A percentile compares a stretch with the other conserved stretches of the same genome.
phyloP scores from a whole-genome alignment of 2,797 vertebrate species.

The Luscinia luscinia region DNA sequence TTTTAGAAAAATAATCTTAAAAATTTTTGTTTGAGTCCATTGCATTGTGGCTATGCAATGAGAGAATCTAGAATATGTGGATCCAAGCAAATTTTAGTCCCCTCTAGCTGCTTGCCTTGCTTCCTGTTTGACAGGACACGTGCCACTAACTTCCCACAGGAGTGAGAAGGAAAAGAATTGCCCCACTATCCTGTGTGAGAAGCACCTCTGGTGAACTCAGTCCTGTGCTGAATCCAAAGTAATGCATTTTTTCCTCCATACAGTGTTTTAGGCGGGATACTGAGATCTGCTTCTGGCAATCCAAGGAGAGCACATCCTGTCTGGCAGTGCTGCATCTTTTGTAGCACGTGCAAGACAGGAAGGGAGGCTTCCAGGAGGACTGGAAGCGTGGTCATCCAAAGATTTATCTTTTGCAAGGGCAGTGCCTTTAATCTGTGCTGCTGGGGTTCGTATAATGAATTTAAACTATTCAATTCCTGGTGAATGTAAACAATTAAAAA shows the following conservation, averaged over 20 bases:
- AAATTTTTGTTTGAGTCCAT: not conserved
- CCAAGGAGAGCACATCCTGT: not conserved
- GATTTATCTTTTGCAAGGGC: not conserved
- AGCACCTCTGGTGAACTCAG: not conserved
- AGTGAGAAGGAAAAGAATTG: not conserved
- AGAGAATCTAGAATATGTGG: not conserved
- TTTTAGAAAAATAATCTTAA: not conserved
- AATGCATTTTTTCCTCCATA: not conserved
- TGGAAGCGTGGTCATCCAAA: not conserved
- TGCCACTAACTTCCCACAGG: not conserved
- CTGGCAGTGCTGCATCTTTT: not conserved
- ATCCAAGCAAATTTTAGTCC: not conserved
- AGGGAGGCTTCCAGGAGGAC: not conserved
- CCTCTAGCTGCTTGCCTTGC: not conserved
- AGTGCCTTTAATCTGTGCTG: not conserved
- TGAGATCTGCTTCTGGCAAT: not conserved
- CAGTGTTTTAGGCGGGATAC: accelerated
- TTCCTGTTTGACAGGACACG: not conserved
- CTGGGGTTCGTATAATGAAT: not conserved
- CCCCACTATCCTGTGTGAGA: not conserved
- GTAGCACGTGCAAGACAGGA: accelerated
- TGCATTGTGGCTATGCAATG: accelerated
- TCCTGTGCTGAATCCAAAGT: not conserved
- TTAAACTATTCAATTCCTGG: not conserved
- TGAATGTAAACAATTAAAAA: not conserved